Conservation (phyloP, 2,797 vertebrate genomes). For the Rhabdophis nuchalis region DNA sequence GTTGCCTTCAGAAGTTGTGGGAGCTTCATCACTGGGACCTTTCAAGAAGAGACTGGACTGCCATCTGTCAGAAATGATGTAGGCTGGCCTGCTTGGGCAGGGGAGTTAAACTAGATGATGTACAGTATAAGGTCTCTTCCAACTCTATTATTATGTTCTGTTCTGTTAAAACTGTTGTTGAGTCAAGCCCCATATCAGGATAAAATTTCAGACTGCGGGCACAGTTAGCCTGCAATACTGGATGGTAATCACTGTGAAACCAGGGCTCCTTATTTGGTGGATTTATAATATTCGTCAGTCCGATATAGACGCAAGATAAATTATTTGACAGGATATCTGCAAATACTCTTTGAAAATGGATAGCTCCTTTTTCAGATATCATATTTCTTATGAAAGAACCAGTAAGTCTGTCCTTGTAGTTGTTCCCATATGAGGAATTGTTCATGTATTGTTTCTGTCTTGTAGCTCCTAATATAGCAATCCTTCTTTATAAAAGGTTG, state of each 20-base stretch:
- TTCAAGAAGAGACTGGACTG: no score
- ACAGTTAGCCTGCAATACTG: background rate
- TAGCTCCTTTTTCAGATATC: background rate
- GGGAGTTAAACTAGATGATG: no score
- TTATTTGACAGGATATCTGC: background rate
- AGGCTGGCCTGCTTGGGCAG: no score
- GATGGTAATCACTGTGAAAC: background rate
- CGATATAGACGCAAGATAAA: background rate
- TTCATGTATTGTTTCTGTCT: background rate
- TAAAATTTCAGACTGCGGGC: background rate
- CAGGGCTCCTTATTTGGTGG: background rate
- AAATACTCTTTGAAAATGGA: background rate
- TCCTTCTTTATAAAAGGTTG: background rate
- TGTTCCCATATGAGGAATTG: background rate
- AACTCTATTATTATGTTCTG: no score
- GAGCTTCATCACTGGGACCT: no score
- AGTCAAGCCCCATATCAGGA: background rate
- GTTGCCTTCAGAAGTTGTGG: no score
- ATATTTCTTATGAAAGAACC: background rate
- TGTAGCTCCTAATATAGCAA: background rate
- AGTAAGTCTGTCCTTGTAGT: background rate
- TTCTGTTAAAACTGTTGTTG: background rate
- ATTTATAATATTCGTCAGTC: background rate
- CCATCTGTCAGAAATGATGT: no score
- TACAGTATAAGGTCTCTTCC: no score